Evolutionary conservation across 2,113 vertebrate species (phyloP), one percentile per base, ranked within the genome.

Genomic region (Macquaria ambigua): DNA sequence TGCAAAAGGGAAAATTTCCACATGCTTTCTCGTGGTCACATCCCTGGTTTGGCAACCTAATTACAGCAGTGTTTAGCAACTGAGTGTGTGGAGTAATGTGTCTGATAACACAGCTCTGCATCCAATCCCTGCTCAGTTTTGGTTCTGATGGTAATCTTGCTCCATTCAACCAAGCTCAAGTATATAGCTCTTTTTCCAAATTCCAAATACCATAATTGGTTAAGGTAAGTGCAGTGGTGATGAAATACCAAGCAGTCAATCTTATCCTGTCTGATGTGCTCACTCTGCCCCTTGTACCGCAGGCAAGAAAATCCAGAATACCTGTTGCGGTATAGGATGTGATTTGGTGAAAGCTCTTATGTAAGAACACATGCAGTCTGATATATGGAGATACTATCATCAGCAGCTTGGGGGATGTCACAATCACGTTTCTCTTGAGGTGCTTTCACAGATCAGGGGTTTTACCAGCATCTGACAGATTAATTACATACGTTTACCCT

Each of bases 341-440:
- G 66, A 37, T 64, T 77, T 72, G 50, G 59, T 71, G 64, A 74
- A 75, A 71, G 64, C 23, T 87, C 43, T 81, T 68, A 78, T 76
- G 70, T 77, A 83, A 77, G 81, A 87, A 64, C 59, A 74, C 25
- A 72, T 55, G 48, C 62, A 34, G 63, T 68, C 62, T 74, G 63
- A 79, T 83, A 20, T 59, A 71, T 81, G 37, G 55, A 88, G 84
- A 75, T 56, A 21, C 61, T 58, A 81, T 81, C 81, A 68, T 59
- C 55, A 84, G 62, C 78, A 87, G 72, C 34, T 80, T 82, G 61
- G 67, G 72, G 85, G 67, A 68, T 80, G 89, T 58, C 55, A 85
- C 58, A 39, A 14, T 75, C 71, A 41, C 14, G 0, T 79, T 74
- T 79, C n/a, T 69, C 50, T 39, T n/a, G 56, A 46, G 66, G 34